These are phyloP conservation scores for Ganaspis brasiliensis DNA, from an alignment of 2,888 invertebrate genomes.

Conservation along the genomic window DNA sequence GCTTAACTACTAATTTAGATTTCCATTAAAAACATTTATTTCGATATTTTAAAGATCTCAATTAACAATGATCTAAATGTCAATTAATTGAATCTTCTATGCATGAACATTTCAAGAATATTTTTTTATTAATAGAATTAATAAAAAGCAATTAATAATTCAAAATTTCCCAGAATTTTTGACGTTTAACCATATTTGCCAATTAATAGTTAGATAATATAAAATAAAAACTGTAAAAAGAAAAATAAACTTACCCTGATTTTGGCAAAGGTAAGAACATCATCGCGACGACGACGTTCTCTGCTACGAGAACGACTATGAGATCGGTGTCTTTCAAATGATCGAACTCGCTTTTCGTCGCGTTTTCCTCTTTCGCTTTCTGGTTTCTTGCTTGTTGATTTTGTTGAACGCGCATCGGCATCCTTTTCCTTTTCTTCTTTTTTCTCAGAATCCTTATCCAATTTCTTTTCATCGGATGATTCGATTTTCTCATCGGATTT, in stretches of 20 bases:
- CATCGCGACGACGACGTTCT: conserved; percentile 83
- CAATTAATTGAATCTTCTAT: no score
- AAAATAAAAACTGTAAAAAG: background rate
- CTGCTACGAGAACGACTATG: conserved; percentile 75
- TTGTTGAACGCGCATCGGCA: conserved; percentile 81
- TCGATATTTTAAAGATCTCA: no score
- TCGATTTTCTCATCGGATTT: conserved; percentile 72
- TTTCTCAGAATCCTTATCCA: conserved; percentile 79
- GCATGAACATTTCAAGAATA: no score
- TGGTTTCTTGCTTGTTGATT: conserved; percentile 81
- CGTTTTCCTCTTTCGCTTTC: conserved; percentile 76
- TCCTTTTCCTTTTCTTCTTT: conserved; percentile 77
- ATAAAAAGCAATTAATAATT: no score
- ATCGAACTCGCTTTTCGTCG: conserved; percentile 78
- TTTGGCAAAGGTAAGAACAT: conserved; percentile 90
- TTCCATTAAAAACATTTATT: no score
- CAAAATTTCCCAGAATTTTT: no score
- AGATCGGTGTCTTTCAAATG: conserved; percentile 76
- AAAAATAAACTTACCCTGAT: conserved; percentile 84
- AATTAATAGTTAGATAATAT: no score
- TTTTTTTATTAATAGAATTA: no score
- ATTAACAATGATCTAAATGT: no score
- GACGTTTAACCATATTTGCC: no score
- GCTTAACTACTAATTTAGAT: no score
- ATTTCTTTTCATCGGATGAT: conserved; percentile 80